Percentiles rank a stretch among this genome's conserved stretches.
phyloP scores from a whole-genome alignment of 2,797 vertebrate genomes.

The Sebastes alutus region DNA sequence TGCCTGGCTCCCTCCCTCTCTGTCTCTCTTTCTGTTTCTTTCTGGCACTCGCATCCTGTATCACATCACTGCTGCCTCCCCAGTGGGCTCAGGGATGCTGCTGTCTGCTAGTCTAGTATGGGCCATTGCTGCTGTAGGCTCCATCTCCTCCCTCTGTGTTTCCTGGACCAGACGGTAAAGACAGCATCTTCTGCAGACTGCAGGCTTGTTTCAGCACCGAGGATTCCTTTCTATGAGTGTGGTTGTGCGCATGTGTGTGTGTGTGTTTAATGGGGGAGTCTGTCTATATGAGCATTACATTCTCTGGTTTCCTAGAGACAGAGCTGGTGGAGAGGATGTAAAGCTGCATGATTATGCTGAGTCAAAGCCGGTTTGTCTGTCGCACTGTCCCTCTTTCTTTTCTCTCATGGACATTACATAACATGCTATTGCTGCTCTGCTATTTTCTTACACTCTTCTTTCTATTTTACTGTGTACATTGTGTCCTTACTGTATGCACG shows the following conservation, averaged over 20 bases:
- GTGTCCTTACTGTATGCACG: not conserved
- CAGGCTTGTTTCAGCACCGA: slow-evolving; percentile 21
- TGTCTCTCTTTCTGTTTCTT: slow-evolving; percentile 34
- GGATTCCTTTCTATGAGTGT: slow-evolving; percentile 28
- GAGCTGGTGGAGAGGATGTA: slow-evolving; percentile 15
- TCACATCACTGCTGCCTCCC: slow-evolving; percentile 33
- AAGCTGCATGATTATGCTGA: slow-evolving; percentile 73
- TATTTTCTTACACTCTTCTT: not conserved
- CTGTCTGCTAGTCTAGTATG: slow-evolving; percentile 67
- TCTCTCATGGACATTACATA: slow-evolving; percentile 12
- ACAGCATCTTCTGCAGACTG: slow-evolving; percentile 44
- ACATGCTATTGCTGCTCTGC: slow-evolving; percentile 13
- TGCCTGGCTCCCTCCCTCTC: slow-evolving; percentile 20
- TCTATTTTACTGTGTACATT: not conserved
- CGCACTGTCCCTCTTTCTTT: slow-evolving; percentile 13
- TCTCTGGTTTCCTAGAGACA: slow-evolving; percentile 51
- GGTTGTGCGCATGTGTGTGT: slow-evolving; percentile 57
- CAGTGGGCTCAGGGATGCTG: slow-evolving; percentile 76
- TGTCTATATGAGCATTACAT: slow-evolving; percentile 14
- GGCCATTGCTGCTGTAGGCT: slow-evolving; percentile 88
- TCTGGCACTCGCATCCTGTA: slow-evolving; percentile 25
- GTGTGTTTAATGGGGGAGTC: not conserved
- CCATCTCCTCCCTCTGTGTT: slow-evolving; percentile 80
- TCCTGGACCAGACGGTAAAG: slow-evolving; percentile 90
- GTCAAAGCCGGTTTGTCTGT: slow-evolving; percentile 67